Conservation (phyloP, 2,888 invertebrate species). For the Alloplasta piceator region DNA sequence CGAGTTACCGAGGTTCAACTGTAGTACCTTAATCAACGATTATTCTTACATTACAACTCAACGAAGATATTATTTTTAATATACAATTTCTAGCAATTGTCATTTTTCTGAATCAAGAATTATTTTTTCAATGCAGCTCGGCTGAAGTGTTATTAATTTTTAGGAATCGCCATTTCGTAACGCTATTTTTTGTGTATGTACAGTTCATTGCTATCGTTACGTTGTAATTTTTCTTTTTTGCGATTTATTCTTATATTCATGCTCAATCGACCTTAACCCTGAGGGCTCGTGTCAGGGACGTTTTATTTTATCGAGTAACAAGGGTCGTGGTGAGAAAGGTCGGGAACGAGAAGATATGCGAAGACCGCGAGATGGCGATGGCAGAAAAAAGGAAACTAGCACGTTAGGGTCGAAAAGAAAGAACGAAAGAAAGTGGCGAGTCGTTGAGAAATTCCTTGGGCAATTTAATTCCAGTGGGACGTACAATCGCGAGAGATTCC, state of each 20-base stretch:
- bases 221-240: neutral
- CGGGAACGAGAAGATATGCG: constrained; percentile 52
- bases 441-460: constrained; percentile 28
- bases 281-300: neutral
- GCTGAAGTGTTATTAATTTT: no score
- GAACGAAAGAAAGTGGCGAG: constrained; percentile 13
- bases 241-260: neutral
- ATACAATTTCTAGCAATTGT: no score
- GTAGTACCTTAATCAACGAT: no score
- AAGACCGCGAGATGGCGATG: constrained; percentile 8
- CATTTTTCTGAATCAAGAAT: no score
- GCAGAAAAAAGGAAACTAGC: neutral
- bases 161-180: no score
- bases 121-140: no score
- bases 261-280: neutral
- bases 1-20: no score
- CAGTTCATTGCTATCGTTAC: no score
- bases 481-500: neutral
- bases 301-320: constrained; percentile 49
- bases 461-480: constrained; percentile 10
- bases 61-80: no score
- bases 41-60: no score
- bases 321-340: constrained; percentile 62
- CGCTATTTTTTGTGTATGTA: no score
- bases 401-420: neutral